Percentiles rank a stretch among this genome's conserved stretches.
phyloP scores from a whole-genome alignment of 2,888 invertebrate species.

The Zygothrica quintamaculata region DNA sequence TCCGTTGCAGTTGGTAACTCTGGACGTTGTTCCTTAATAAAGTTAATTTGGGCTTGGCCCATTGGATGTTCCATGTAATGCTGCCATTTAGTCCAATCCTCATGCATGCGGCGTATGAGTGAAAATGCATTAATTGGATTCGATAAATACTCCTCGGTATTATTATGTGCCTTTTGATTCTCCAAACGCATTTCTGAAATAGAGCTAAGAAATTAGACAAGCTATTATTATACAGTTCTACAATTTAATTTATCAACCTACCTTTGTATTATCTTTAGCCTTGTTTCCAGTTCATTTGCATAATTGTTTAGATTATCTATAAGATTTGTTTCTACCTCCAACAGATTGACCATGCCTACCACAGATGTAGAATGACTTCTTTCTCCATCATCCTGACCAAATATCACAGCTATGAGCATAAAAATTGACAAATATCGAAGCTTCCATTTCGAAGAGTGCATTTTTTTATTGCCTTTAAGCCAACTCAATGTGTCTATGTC shows the following conservation, averaged over 20 bases:
- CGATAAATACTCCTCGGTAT: conserved; percentile 68
- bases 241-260: conserved; percentile 17
- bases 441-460: conserved; percentile 22
- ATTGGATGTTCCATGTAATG: conserved; percentile 65
- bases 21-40: conserved; percentile 36
- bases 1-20: conserved; percentile 92
- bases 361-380: conserved; percentile 78
- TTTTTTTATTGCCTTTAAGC: too few relatives aligned
- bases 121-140: conserved; percentile 79
- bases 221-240: background rate
- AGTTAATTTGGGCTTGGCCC: conserved; percentile 56
- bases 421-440: conserved; percentile 1
- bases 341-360: conserved; percentile 73
- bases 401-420: too few relatives aligned
- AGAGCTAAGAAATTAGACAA: conserved; percentile 48
- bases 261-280: conserved; percentile 68
- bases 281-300: conserved; percentile 67
- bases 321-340: conserved; percentile 66
- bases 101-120: conserved; percentile 76
- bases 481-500: conserved; percentile 51
- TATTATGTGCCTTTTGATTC: conserved; percentile 47
- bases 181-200: conserved; percentile 60
- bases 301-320: conserved; percentile 72
- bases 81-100: conserved; percentile 78
- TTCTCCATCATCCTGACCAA: conserved; percentile 43